A percentile compares a stretch with the other conserved stretches of the same genome.
These are phyloP conservation scores for Molothrus ater DNA, from an alignment of 2,797 vertebrate genomes.

Conservation along the genomic window DNA sequence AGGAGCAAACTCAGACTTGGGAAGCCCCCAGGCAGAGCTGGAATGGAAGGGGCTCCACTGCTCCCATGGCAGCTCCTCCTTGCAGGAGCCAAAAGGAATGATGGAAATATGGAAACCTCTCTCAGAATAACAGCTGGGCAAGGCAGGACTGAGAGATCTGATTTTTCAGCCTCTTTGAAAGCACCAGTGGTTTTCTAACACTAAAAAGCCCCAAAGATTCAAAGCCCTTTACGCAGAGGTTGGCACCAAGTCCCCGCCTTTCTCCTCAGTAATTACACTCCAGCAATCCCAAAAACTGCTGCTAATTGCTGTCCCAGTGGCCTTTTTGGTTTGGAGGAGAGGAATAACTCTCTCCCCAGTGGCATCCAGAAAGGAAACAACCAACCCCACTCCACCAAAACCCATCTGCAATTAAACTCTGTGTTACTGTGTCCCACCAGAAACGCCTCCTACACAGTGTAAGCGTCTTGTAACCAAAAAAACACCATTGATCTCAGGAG, in stretches of 20 bases:
- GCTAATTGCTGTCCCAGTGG: neutral
- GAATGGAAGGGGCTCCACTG: neutral
- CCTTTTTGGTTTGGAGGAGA: neutral
- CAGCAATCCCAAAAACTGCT: neutral
- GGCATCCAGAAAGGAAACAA: constrained; percentile 10
- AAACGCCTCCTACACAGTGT: accelerated
- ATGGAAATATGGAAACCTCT: neutral
- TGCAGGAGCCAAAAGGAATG: neutral
- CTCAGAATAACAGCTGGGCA: neutral
- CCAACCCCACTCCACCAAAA: neutral
- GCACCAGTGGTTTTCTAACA: neutral
- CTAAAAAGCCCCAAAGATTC: neutral
- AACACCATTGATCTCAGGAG: neutral
- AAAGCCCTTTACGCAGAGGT: neutral
- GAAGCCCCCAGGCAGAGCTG: accelerated
- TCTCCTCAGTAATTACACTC: neutral
- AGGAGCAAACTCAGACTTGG: neutral
- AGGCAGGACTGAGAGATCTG: neutral
- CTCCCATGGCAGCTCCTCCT: neutral
- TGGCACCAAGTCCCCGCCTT: neutral
- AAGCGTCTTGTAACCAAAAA: neutral
- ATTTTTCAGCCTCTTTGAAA: neutral
- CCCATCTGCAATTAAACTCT: neutral
- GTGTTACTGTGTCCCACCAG: neutral
- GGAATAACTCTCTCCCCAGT: neutral